These are phyloP conservation scores for Gnathonemus echidnorhynchus DNA, from an alignment of 2,113 vertebrate species.

Conservation along the genomic window DNA sequence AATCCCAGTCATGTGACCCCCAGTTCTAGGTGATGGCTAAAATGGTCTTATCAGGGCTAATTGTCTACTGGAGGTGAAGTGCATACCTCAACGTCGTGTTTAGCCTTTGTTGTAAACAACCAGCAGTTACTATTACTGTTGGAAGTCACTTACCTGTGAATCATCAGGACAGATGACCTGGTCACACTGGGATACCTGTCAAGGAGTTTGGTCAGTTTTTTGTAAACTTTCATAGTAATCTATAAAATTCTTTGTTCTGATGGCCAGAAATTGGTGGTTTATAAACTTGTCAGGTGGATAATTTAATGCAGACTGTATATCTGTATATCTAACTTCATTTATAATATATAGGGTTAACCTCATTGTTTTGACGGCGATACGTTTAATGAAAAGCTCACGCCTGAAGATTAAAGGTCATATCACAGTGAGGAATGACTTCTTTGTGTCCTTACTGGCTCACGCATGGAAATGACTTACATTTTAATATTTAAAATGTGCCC, in stretches of 20 bases:
- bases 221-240: neutral
- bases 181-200: neutral
- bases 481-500: neutral
- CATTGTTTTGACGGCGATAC: neutral
- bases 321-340: neutral
- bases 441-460: neutral
- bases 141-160: neutral
- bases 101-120: neutral
- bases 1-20: neutral
- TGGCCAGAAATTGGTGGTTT: neutral
- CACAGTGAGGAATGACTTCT: neutral
- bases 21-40: neutral
- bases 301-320: neutral
- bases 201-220: neutral
- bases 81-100: neutral
- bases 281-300: neutral
- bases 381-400: neutral
- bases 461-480: neutral
- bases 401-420: neutral
- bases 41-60: neutral
- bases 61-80: neutral
- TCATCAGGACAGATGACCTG: neutral
- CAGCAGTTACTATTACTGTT: neutral
- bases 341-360: neutral
- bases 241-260: neutral